Conservation (phyloP, 2,888 invertebrate species). For the Drosophila anomalata region DNA sequence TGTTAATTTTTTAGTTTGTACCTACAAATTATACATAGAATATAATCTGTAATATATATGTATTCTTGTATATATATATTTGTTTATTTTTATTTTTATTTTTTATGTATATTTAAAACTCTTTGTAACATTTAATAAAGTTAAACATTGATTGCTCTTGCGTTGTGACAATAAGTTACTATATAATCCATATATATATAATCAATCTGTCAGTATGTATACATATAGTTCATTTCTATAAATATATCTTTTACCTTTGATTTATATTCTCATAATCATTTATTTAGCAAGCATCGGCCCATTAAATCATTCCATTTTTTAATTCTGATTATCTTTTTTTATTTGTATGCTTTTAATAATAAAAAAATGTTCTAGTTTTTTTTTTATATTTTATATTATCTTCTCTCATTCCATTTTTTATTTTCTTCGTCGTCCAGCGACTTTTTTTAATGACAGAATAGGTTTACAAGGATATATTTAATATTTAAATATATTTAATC, state of each 20-base stretch:
- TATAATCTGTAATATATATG: slow-evolving; percentile 27
- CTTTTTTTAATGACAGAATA: slow-evolving; percentile 57
- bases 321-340: slow-evolving; percentile 60
- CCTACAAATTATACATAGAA: slow-evolving; percentile 40
- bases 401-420: slow-evolving; percentile 2
- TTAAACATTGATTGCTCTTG: slow-evolving; percentile 77
- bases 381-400: slow-evolving; percentile 19
- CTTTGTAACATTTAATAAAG: slow-evolving; percentile 67
- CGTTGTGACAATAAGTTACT: slow-evolving; percentile 68
- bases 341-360: slow-evolving; percentile 37
- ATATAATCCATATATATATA: slow-evolving; percentile 45
- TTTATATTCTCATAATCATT: not conserved
- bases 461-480: slow-evolving; percentile 4
- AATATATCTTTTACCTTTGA: slow-evolving; percentile 42
- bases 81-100: slow-evolving; percentile 4
- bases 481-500: slow-evolving; percentile 3
- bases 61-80: slow-evolving; percentile 26
- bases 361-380: slow-evolving; percentile 40
- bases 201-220: slow-evolving; percentile 49
- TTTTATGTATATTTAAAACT: slow-evolving; percentile 45
- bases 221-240: slow-evolving; percentile 57
- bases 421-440: slow-evolving; percentile 75
- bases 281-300: not conserved
- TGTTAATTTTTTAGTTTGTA: slow-evolving; percentile 11
- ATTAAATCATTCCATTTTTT: not conserved